Base-by-base conservation (phyloP, 1,140 invertebrate genomes). In the Drosophila cardini region DNA sequence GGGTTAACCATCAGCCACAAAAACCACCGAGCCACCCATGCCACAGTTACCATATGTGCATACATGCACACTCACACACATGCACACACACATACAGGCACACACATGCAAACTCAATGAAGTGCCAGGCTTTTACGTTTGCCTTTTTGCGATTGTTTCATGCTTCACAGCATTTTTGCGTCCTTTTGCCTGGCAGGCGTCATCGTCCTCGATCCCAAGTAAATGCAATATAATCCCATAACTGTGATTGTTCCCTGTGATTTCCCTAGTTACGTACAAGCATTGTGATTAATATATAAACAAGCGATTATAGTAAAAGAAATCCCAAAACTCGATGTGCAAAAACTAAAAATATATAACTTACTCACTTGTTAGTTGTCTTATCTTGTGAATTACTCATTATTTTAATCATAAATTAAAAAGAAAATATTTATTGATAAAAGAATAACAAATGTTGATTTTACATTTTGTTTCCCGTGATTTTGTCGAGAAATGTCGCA, bases 1-100 rank as follows among this genome's bases (percentile, higher is more conserved):
- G 83, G 82, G 82, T 87, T 83, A 87, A 86, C 83, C 82, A 65
- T 56, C 72, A 71, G 57, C 82, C 83, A 32, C 78, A 65, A 43
- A 40, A 82, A 46, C 77, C 69, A 68, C 70, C 30, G 43, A 53
- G 34, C 63, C 46, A 43, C 48, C 46, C 52, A 46, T 26, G 10
- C 21, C 48, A 50, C 52, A 13, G 21, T 3, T 16, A 40, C 30
- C 55, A 42, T 6, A 56, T 16, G n/a, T 13, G 30, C 16, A 36
- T 61, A 52, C 46, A 16, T 26, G 21, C n/a, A n/a, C 26, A 16
- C 36, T 45, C 46, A 30, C 36, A 38, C 48, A 30, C 38, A 40
- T 34, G 50, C 57, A 58, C 40, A 52, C 7, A 32, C 34, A 9
- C 18, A 7, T 36, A 10, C 30, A 32, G n/a, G 57, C 57, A 53